Evolutionary conservation across 2,888 invertebrate species (phyloP).

Genomic region (Pristionchus entomophagus): DNA sequence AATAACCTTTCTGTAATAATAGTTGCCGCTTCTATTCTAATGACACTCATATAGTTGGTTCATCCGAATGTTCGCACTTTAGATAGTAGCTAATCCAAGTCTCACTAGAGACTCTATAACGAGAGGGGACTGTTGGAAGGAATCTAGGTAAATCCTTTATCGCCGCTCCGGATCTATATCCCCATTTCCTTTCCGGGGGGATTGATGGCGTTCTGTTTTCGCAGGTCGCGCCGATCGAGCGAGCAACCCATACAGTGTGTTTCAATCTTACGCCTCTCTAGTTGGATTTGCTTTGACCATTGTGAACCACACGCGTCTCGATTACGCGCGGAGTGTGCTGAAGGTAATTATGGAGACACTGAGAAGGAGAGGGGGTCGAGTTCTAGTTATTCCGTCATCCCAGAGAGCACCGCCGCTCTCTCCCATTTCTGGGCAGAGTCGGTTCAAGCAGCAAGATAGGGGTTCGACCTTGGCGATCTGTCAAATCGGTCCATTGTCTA

Average conservation of each 20-base stretch:
- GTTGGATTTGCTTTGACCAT: background rate
- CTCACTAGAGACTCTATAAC: too few species aligned
- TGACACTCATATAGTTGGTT: background rate
- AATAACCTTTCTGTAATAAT: background rate
- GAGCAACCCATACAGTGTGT: background rate
- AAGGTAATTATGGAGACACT: background rate
- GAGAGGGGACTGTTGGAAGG: too few species aligned
- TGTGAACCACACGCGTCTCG: conserved; percentile 4
- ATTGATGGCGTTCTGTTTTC: conserved; percentile 6
- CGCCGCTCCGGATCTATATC: background rate
- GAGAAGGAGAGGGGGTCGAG: background rate
- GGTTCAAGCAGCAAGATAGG: background rate
- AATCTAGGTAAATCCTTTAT: background rate
- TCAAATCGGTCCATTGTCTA: conserved; percentile 54
- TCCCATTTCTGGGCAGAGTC: background rate
- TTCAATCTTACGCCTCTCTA: background rate
- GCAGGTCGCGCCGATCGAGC: background rate
- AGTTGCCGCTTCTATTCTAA: background rate
- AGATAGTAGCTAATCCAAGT: too few species aligned
- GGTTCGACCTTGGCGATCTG: conserved; percentile 33
- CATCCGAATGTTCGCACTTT: too few species aligned
- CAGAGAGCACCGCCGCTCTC: background rate
- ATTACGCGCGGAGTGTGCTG: too few species aligned
- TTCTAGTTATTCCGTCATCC: conserved; percentile 43
- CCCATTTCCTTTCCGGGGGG: background rate